Percentiles rank a stretch among this genome's conserved stretches.
Conservation (phyloP, 2,797 vertebrate species). For the Acanthurus tractus region DNA sequence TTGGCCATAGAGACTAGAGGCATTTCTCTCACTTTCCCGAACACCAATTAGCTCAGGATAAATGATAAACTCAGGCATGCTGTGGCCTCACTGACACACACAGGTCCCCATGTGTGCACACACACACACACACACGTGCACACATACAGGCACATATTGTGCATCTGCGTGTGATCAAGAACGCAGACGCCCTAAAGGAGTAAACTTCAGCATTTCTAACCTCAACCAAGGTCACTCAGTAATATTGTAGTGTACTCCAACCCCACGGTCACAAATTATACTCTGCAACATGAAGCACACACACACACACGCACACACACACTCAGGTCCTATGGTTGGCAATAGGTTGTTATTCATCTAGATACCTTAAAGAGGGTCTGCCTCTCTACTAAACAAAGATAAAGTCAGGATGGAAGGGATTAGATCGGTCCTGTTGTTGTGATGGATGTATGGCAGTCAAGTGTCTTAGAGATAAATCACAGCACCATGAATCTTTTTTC, state of each 20-base stretch:
- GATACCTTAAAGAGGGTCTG: conserved; percentile 32
- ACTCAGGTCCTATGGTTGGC: no score
- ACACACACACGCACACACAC: neutral
- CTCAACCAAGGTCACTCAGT: conserved; percentile 67
- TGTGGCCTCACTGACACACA: conserved; percentile 22
- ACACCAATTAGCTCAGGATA: conserved; percentile 73
- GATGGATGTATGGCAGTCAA: conserved; percentile 7
- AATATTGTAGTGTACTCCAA: conserved; percentile 59
- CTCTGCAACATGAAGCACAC: conserved; percentile 39
- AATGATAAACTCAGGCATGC: conserved; percentile 59
- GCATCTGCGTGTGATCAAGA: conserved; percentile 1
- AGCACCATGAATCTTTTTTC: neutral
- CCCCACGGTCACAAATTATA: conserved; percentile 64
- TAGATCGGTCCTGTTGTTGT: conserved; percentile 21
- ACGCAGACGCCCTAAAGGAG: conserved; percentile 39
- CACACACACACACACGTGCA: neutral
- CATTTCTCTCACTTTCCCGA: conserved; percentile 67
- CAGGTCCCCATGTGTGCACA: neutral
- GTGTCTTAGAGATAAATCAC: conserved; percentile 12
- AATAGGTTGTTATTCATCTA: conserved; percentile 25
- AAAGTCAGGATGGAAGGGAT: conserved; percentile 35
- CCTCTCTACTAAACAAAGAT: conserved; percentile 57
- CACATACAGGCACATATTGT: neutral
- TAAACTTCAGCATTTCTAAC: conserved; percentile 61
- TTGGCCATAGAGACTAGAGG: conserved; percentile 56